phyloP scores from a whole-genome alignment of 2,888 invertebrate genomes.

The Papilio protenor region DNA sequence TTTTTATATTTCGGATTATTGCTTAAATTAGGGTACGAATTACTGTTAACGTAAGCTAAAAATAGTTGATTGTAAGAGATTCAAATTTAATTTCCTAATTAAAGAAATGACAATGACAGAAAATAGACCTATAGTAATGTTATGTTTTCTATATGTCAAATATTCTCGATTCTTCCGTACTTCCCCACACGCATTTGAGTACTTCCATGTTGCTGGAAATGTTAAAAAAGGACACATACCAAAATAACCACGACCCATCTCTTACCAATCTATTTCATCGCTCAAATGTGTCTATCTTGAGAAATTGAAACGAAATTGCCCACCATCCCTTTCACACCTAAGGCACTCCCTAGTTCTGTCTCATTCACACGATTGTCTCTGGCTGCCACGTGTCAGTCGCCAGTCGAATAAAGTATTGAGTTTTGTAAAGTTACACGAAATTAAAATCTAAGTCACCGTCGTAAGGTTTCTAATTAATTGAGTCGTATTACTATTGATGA shows the following conservation, averaged over 20 bases:
- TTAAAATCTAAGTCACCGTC: constrained; percentile 65
- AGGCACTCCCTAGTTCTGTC: constrained; percentile 63
- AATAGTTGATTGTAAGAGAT: neutral
- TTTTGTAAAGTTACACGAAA: constrained; percentile 62
- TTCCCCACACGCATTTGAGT: constrained; percentile 15
- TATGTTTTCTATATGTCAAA: neutral
- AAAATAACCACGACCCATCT: constrained; percentile 66
- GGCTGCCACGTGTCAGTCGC: constrained; percentile 69
- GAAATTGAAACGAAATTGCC: constrained; percentile 64
- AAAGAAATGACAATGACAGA: neutral
- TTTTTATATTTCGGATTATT: neutral
- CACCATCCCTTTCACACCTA: constrained; percentile 58
- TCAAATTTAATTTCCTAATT: neutral
- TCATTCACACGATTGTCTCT: constrained; percentile 60
- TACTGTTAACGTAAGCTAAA: neutral
- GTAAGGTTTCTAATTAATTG: constrained; percentile 68
- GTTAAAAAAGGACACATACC: constrained; percentile 63
- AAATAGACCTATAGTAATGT: neutral
- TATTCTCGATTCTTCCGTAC: neutral
- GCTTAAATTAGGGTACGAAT: neutral
- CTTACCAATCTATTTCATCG: constrained; percentile 74
- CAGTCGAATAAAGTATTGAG: constrained; percentile 66
- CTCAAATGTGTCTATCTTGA: constrained; percentile 73
- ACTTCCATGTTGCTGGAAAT: constrained; percentile 49
- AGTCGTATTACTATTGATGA: neutral